Evolutionary conservation across 2,888 invertebrate species (phyloP).

Genomic region (Zele albiditarsus): DNA sequence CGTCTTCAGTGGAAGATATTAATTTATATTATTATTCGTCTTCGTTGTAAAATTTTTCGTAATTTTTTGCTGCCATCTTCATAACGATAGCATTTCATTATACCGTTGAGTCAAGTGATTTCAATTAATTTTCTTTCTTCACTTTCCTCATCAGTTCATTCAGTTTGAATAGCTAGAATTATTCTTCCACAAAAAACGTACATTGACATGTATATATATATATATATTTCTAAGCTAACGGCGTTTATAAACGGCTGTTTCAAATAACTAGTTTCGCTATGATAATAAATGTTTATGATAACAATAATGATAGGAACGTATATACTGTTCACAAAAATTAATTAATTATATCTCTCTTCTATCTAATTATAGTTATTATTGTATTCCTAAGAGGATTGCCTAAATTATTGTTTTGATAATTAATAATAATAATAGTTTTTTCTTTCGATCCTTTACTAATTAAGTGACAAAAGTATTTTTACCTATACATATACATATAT

Average conservation of each 20-base stretch:
- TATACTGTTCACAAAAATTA: constrained; percentile 55
- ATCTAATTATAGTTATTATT: constrained; percentile 55
- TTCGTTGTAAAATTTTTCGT: not conserved
- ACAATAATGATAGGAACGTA: constrained; percentile 49
- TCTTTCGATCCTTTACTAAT: constrained; percentile 35
- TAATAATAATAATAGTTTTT: constrained; percentile 22
- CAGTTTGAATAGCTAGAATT: not conserved
- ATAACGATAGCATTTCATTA: not conserved
- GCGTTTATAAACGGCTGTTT: constrained; percentile 50
- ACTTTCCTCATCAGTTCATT: not conserved
- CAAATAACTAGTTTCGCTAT: constrained; percentile 46
- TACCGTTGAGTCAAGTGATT: not conserved
- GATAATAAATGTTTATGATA: constrained; percentile 53
- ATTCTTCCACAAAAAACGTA: constrained; percentile 45
- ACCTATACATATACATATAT: constrained; percentile 1
- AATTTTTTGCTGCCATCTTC: not conserved
- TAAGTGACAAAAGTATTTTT: constrained; percentile 41
- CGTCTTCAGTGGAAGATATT: constrained; percentile 63
- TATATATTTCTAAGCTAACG: constrained; percentile 45
- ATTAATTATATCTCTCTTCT: constrained; percentile 55
- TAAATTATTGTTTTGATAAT: constrained; percentile 22
- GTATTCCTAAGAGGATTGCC: constrained; percentile 41
- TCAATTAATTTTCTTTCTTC: constrained; percentile 15
- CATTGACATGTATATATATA: constrained; percentile 39
- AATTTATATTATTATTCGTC: constrained; percentile 1